phyloP scores from a whole-genome alignment of 2,888 invertebrate species.

The Blomia tropicalis region DNA sequence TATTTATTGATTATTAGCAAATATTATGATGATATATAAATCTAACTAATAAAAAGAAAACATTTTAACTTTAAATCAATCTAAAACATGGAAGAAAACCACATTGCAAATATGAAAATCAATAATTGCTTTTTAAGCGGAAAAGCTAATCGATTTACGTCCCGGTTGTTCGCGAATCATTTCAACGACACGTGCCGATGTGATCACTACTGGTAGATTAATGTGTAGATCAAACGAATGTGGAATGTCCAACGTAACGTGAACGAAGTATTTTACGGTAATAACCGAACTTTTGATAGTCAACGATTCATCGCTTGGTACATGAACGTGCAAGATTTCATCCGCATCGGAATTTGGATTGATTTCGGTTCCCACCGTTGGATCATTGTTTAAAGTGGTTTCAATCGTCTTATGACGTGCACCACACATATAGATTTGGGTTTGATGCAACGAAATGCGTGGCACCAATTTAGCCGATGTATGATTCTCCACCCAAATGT shows the following conservation, averaged over 20 bases:
- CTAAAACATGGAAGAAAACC: too few species aligned
- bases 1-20: too few species aligned
- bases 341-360: neutral
- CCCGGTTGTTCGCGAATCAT: neutral
- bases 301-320: neutral
- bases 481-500: neutral
- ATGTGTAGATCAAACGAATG: slow-evolving; percentile 5
- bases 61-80: too few species aligned
- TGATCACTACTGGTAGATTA: neutral
- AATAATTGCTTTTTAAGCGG: too few species aligned
- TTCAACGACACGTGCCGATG: neutral
- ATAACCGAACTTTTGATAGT: slow-evolving; percentile 11
- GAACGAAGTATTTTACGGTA: slow-evolving; percentile 6
- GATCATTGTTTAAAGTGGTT: neutral
- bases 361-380: neutral
- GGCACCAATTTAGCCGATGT: neutral
- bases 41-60: too few species aligned
- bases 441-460: neutral
- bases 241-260: slow-evolving; percentile 3
- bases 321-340: neutral
- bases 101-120: too few species aligned
- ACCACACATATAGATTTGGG: slow-evolving; percentile 10
- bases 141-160: too few species aligned
- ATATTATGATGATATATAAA: too few species aligned
- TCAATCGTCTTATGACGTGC: slow-evolving; percentile 7